A percentile compares a stretch with the other conserved stretches of the same genome.
phyloP scores from a whole-genome alignment of 1,140 invertebrate species.

The Euwallacea similis region DNA sequence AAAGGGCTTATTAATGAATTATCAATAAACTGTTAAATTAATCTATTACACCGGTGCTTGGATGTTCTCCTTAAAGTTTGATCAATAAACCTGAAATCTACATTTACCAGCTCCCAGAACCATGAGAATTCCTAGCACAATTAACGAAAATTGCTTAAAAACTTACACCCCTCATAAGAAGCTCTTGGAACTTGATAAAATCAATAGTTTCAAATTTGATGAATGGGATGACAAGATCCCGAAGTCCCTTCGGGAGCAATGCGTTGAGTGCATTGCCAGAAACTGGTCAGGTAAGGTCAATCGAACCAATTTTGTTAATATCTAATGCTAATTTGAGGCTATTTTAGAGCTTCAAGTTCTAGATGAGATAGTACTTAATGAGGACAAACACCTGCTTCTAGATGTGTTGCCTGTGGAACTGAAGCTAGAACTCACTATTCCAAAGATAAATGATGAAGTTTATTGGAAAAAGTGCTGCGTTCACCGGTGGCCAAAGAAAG shows the following conservation, averaged over 20 bases:
- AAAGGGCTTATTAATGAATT: too few relatives aligned
- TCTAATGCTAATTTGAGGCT: background rate
- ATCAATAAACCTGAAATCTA: constrained; percentile 13
- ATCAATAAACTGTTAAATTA: too few relatives aligned
- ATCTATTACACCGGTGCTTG: too few relatives aligned
- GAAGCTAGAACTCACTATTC: constrained; percentile 21
- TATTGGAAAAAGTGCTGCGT: constrained; percentile 35
- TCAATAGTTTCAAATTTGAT: constrained; percentile 17
- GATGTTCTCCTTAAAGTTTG: constrained; percentile 8
- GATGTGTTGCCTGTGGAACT: constrained; percentile 25
- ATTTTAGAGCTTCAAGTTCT: constrained; percentile 33
- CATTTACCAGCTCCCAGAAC: background rate
- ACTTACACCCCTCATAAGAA: constrained; percentile 6
- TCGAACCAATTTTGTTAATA: background rate
- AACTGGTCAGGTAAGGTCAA: constrained; percentile 27
- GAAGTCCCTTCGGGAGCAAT: constrained; percentile 25
- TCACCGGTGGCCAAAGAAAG: constrained; percentile 24
- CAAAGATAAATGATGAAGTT: constrained; percentile 27
- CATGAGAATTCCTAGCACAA: constrained; percentile 25
- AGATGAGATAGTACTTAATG: constrained; percentile 21
- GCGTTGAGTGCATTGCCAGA: constrained; percentile 23
- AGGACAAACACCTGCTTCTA: constrained; percentile 29
- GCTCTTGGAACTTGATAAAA: background rate
- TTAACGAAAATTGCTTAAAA: constrained; percentile 29
- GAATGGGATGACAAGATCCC: constrained; percentile 25